Base-by-base conservation (phyloP, 2,888 invertebrate species). In the Drosophila leonis region DNA sequence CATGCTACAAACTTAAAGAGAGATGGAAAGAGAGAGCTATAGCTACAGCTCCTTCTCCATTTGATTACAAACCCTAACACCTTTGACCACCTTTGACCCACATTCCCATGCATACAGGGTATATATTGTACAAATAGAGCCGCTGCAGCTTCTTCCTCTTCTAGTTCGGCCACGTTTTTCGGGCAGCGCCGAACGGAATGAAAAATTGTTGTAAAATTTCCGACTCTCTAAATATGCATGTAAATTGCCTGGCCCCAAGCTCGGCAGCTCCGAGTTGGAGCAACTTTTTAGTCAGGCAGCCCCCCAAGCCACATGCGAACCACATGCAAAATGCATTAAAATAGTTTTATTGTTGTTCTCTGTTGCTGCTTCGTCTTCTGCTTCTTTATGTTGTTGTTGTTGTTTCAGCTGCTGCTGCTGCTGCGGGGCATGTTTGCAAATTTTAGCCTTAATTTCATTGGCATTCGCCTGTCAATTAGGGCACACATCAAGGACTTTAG, bases 401-500 rank as follows among this genome's bases (percentile, higher is more conserved):
- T 48, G 37, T 20, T 37, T 8, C 15, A 15, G 49, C 13, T 18
- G 18, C 18, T 18, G 24, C 18, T 60, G 56, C n/a, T 20, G 31
- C 29, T 61, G 24, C 31, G 18, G n/a, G 12, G 56, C 12, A 37
- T 59, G 61, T 77, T 46, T 54, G 54, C 12, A 29, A 57, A 64
- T 57, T 77, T 66, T 56, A 73, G 73, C 80, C 78, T 72, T 78
- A 85, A 84, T 82, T 82, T 72, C 67, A 72, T 79, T 78, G 63
- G 57, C 74, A 74, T 82, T 85, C 83, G 57, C 75, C 75, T 82
- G 88, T 84, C 88, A 84, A 84, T 84, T 84, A 88, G 54, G 74
- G 75, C 24, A 62, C 64, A 51, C 73, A 63, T 77, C 75, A 84
- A 83, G 85, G 85, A 75, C 83, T 33, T 42, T 61, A 27, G 20